Evolutionary conservation across 2,113 vertebrate genomes (phyloP).

Genomic region (Misgurnus mizolepis): DNA sequence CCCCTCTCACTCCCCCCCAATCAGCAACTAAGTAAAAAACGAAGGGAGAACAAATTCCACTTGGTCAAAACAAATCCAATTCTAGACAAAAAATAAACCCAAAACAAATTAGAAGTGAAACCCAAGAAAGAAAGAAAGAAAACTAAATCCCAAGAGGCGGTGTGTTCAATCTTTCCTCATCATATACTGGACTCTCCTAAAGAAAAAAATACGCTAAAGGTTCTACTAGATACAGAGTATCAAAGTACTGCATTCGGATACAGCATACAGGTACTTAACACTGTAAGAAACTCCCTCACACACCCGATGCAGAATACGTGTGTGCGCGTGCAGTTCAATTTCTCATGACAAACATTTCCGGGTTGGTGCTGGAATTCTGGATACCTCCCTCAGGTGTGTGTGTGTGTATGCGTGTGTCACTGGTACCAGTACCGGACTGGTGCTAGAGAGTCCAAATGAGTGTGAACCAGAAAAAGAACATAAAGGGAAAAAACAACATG

Average conservation of each 20-base stretch:
- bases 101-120: conserved; percentile 53
- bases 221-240: conserved; percentile 78
- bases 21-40: conserved; percentile 62
- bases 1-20: conserved; percentile 16
- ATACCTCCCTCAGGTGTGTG: conserved; percentile 29
- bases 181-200: conserved; percentile 74
- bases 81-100: conserved; percentile 52
- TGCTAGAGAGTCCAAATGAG: conserved; percentile 50
- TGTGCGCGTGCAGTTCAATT: conserved; percentile 34
- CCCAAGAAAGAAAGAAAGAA: conserved; percentile 48
- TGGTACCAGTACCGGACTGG: conserved; percentile 77
- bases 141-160: conserved; percentile 70
- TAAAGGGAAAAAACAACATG: neutral
- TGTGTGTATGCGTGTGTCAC: conserved; percentile 25
- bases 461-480: conserved; percentile 11
- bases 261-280: conserved; percentile 75
- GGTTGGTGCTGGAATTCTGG: conserved; percentile 25
- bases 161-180: conserved; percentile 76
- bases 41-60: conserved; percentile 68
- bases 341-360: conserved; percentile 16
- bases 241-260: conserved; percentile 79
- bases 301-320: conserved; percentile 17
- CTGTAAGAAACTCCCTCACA: conserved; percentile 67
- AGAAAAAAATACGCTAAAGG: conserved; percentile 72
- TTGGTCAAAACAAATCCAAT: conserved; percentile 60